phyloP scores from a whole-genome alignment of 1,140 invertebrate genomes.

The Drosophila punjabiensis region DNA sequence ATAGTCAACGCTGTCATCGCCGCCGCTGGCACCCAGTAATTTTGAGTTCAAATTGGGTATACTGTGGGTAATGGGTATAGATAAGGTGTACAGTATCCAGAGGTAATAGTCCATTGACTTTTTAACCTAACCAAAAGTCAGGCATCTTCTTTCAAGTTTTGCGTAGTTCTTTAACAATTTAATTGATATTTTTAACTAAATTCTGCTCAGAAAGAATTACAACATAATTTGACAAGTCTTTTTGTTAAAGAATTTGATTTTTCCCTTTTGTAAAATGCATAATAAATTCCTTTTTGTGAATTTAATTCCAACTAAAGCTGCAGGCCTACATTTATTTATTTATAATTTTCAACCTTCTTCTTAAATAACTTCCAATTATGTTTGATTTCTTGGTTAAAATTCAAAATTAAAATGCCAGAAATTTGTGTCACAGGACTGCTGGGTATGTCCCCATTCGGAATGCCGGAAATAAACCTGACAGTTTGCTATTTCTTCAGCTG shows the following conservation, averaged over 20 bases:
- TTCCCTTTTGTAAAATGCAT: neutral
- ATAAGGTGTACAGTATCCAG: constrained; percentile 2
- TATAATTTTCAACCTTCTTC: neutral
- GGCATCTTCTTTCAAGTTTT: neutral
- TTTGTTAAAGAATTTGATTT: neutral
- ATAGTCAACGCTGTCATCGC: constrained; percentile 25
- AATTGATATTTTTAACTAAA: neutral
- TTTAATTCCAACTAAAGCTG: neutral
- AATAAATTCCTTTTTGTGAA: neutral
- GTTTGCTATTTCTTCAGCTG: constrained; percentile 35
- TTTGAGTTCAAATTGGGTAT: constrained; percentile 11
- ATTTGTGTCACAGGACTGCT: neutral
- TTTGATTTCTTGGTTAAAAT: neutral
- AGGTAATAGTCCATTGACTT: constrained; percentile 1
- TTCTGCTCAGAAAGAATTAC: neutral
- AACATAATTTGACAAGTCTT: neutral
- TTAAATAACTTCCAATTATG: too few relatives aligned
- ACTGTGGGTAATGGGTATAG: neutral
- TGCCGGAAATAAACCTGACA: neutral
- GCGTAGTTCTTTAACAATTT: neutral
- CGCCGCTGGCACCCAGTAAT: constrained; percentile 22
- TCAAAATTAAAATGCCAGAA: neutral
- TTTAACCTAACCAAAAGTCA: neutral
- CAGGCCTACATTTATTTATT: neutral
- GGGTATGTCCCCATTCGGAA: constrained; percentile 23